Base-by-base conservation (phyloP, 2,888 invertebrate genomes). In the Parapristionchus giblindavisi region DNA sequence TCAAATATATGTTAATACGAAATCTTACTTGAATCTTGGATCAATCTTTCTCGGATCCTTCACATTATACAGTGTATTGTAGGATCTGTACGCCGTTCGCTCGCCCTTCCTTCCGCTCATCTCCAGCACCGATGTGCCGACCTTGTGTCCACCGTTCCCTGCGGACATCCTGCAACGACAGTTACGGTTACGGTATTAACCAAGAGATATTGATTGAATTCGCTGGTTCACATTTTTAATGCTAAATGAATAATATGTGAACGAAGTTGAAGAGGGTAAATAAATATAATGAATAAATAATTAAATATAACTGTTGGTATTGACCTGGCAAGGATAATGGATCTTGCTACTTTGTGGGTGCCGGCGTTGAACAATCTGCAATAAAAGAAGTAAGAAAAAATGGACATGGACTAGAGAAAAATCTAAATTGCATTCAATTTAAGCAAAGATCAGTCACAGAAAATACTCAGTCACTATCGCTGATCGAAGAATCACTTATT, bases 311-410 rank as follows among this genome's bases (percentile, higher is more conserved):
- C n/a, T n/a, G n/a, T n/a, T n/a, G n/a, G n/a, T n/a, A n/a, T n/a
- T n/a, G n/a, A 71, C 70, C 70, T 71, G 38, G 40, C 32, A 27
- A 56, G n/a, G 21, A 71, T 56, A 40, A 71, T 56, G 2, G 70
- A 71, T 48, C 48, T 27, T 8, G 70, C 70, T 5, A 71, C 70
- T 34, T 56, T 54, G 29, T 71, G 70, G 21, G 70, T 71, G 8
- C 70, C 70, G 17, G 70, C 70, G 56, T 71, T 71, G 54, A 71
- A 54, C 40, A 71, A 32, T 71, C 70, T 71, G 40, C 17, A 71
- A 56, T 4, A 38, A 36, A 21, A 38, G 34, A 4, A 1, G 6
- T 21, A 4, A 27, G 24, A 3, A 3, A 21, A 24, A 1, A 1
- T 54, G 2, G 27, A 54, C n/a, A 24, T 40, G 1, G 52, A n/a